Conservation (phyloP, 1,140 invertebrate genomes). For the Cherax destructor region DNA sequence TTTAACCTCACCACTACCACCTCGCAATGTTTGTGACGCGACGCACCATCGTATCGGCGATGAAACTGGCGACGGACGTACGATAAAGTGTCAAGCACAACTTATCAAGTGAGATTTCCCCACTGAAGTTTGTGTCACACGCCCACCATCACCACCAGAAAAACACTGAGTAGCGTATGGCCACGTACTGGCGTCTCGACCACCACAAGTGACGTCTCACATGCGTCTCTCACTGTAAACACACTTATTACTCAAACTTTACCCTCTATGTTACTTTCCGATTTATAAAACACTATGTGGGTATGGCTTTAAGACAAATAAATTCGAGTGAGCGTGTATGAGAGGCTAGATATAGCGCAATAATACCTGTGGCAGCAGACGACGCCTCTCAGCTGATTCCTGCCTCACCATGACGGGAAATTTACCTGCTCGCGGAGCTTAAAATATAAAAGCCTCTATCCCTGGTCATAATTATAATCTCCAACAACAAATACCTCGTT, state of each 20-base stretch:
- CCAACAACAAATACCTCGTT: background rate
- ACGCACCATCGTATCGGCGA: background rate
- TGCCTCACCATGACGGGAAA: background rate
- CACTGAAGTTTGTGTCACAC: background rate
- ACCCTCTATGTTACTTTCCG: background rate
- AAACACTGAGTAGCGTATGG: conserved; percentile 3
- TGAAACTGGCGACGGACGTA: background rate
- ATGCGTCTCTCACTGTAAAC: background rate
- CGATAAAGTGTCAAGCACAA: background rate
- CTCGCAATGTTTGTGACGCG: background rate
- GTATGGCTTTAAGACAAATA: too few species aligned
- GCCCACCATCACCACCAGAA: conserved; percentile 1
- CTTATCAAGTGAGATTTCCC: background rate
- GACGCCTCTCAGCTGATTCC: conserved; percentile 5
- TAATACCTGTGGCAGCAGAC: background rate
- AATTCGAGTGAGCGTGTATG: background rate
- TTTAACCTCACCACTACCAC: background rate
- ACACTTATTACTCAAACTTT: background rate
- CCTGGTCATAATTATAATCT: background rate
- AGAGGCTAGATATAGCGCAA: background rate
- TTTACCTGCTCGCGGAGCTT: background rate
- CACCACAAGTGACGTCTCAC: background rate
- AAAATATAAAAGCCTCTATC: background rate
- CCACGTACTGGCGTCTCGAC: background rate
- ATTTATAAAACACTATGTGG: too few species aligned